Percentiles rank a stretch among this genome's conserved stretches.
phyloP scores from a whole-genome alignment of 2,797 vertebrate species.

The Gambelia wislizenii region DNA sequence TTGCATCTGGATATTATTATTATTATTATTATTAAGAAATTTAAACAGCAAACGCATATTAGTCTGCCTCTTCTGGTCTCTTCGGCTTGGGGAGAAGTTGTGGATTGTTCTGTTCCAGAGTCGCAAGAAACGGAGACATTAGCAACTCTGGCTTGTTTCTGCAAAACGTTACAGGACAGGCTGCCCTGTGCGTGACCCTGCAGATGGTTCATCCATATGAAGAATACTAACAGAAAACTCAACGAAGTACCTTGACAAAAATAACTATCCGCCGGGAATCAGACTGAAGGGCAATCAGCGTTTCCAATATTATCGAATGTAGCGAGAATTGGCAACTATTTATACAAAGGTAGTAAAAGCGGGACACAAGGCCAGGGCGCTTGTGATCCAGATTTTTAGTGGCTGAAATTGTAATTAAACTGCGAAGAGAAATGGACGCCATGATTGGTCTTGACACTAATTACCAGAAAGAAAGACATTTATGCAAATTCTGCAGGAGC shows the following conservation, averaged over 20 bases:
- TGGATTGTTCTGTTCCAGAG: constrained; percentile 35
- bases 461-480: constrained; percentile 94
- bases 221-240: constrained; percentile 17
- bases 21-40: constrained; percentile 71
- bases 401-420: constrained; percentile 95
- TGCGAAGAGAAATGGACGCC: constrained; percentile 89
- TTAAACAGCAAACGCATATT: constrained; percentile 59
- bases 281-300: constrained; percentile 52
- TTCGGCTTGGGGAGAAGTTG: not conserved
- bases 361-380: constrained; percentile 82
- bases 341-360: constrained; percentile 81
- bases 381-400: constrained; percentile 86
- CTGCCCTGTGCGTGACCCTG: constrained; percentile 73
- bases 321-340: constrained; percentile 71
- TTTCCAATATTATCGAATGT: constrained; percentile 58
- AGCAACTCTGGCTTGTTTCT: constrained; percentile 80
- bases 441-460: constrained; percentile 98
- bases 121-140: constrained; percentile 74
- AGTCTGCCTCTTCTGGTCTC: not conserved
- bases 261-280: constrained; percentile 38
- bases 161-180: constrained; percentile 76
- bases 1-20: constrained; percentile 45
- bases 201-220: constrained; percentile 62
- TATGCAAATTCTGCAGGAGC: constrained; percentile 90
- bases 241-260: constrained; percentile 31